phyloP scores from a whole-genome alignment of 2,888 invertebrate genomes.

The Tribolium freemani region DNA sequence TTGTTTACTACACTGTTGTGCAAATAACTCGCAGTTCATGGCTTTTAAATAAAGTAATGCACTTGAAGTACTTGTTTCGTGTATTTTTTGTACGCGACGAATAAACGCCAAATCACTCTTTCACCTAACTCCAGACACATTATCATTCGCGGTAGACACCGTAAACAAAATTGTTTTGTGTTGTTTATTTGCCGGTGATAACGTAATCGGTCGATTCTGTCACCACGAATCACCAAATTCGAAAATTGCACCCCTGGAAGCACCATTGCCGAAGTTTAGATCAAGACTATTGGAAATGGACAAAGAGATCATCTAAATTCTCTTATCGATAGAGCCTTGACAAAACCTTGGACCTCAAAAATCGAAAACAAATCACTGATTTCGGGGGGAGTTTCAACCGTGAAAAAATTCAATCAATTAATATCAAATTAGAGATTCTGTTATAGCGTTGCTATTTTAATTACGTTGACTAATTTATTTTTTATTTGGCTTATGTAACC shows the following conservation, averaged over 20 bases:
- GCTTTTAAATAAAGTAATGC: constrained; percentile 50
- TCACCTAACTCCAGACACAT: background rate
- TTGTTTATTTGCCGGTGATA: constrained; percentile 37
- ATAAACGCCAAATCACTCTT: background rate
- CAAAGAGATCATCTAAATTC: too few relatives aligned
- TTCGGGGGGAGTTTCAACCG: background rate
- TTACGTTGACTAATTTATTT: constrained; percentile 5
- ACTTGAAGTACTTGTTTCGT: constrained; percentile 39
- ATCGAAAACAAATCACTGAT: background rate
- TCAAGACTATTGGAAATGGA: too few relatives aligned
- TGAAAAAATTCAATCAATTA: background rate
- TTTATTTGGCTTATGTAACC: background rate
- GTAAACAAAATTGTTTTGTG: constrained; percentile 40
- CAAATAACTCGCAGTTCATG: constrained; percentile 58
- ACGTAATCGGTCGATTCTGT: constrained; percentile 39
- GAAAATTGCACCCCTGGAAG: background rate
- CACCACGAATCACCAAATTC: constrained; percentile 16
- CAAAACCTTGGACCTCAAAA: background rate
- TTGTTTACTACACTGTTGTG: constrained; percentile 60
- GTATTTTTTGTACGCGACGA: background rate
- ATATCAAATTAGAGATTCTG: background rate
- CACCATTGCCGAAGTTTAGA: too few relatives aligned
- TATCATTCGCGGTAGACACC: constrained; percentile 34
- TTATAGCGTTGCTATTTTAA: constrained; percentile 1
- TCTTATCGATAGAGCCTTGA: background rate